Evolutionary conservation across 1,140 invertebrate genomes (phyloP), one percentile per base, ranked within the genome.

Genomic region (Augochlora pura): DNA sequence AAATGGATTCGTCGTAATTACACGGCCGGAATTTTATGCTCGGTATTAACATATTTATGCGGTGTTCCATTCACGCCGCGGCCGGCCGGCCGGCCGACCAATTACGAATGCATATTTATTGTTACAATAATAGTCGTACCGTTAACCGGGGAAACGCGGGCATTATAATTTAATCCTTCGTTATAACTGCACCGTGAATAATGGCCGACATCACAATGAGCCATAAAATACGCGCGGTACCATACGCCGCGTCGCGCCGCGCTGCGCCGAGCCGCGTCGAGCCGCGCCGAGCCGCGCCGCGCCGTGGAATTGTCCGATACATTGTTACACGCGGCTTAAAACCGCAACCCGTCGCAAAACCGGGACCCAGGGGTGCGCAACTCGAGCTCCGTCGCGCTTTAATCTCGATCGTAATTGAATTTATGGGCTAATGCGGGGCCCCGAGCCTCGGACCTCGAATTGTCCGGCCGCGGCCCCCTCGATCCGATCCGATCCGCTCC

Each of bases 91-190:
- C 10, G 10, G 62, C 42, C 10, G 10, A 52, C 63, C 71, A 74
- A 79, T 79, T 74, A 74, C 77, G 38, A 67, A 79, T 60, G 77
- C 63, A 79, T 79, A 79, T 79, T 79, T 79, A 79, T 79, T 67
- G 63, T 79, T 79, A 74, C 77, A 79, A 74, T 73, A 73, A 74
- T 74, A 79, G 77, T 73, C 70, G 71, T 74, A 66, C 71, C 70
- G 77, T 79, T 79, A 79, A 64, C 52, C 77, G 16, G 23, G 63
- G 38, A 38, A 74, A 74, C 63, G 7, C 60, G 76, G 27, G 62
- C 71, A 79, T 79, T 79, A 79, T 79, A 79, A 79, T 79, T 79
- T 79, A 74, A 79, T 79, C 70, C 70, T 74, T 74, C 71, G 71
- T 67, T 79, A 64, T 79, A 79, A 79, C 77, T 66, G 77, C 77